Evolutionary conservation across 2,113 vertebrate species (phyloP), one percentile per base, ranked within the genome.

Genomic region (Xerus inauris): DNA sequence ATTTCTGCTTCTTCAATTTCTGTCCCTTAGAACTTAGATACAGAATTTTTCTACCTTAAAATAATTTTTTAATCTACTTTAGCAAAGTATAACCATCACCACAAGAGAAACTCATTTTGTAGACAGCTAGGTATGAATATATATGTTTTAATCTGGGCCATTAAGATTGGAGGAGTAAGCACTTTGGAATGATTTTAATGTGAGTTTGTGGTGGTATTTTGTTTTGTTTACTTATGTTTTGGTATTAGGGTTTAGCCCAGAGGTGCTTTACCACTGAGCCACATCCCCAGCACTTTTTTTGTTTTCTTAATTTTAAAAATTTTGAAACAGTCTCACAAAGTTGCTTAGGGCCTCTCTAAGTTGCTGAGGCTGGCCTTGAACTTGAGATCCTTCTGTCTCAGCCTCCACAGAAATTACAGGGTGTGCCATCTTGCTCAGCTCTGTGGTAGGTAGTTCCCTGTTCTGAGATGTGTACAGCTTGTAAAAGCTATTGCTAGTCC

Each of bases 1-100:
- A 84, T 94, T 93, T 89, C 72, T 94, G 12, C 57, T 90, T 67
- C 47, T 89, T 67, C 67, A 79, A n/a, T 95, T 92, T 95, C 45
- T 87, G 13, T 89, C 32, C 40, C 47, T 75, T 57, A 75, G 38
- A 94, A 81, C 51, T 14, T 88, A 91, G 9, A 69, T 85, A 95
- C 96, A 76, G 26, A 57, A 40, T 92, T 88, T 49, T 93, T 79
- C 79, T 45, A 85, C 14, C 13, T 93, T 80, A 84, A 94, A 76
- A 54, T 71, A 87, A 54, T 77, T 91, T 89, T 69, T 72, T 54
- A 87, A 64, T 13, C 38, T 75, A 73, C 10, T 67, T 85, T 87
- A 71, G 47, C 71, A 88, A 75, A 24, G 45, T 54, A 32, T 54
- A 85, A 42, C 22, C 42, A 32, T 45, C 17, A 38, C 77, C 28